These are phyloP conservation scores for Sitodiplosis mosellana DNA, from an alignment of 1,140 invertebrate genomes.

Conservation along the genomic window DNA sequence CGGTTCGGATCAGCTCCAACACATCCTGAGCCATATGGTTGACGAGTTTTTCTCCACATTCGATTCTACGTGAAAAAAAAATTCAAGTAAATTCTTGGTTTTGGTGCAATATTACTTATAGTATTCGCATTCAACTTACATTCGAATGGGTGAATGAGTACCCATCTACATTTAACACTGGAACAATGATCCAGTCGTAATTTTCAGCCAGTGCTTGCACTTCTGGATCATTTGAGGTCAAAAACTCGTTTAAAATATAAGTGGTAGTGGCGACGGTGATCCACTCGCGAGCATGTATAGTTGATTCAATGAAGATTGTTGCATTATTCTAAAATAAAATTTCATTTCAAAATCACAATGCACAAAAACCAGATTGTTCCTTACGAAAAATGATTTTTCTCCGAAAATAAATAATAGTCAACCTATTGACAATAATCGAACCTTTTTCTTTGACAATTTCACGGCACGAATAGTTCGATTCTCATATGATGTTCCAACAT, in stretches of 20 bases:
- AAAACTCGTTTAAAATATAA: slow-evolving; percentile 30
- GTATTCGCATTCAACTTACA: slow-evolving; percentile 16
- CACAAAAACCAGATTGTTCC: not conserved
- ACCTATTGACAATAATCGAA: slow-evolving; percentile 12
- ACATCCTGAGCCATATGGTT: slow-evolving; percentile 24
- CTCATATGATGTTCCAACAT: slow-evolving; percentile 38
- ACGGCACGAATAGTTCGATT: slow-evolving; percentile 35
- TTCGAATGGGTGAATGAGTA: slow-evolving; percentile 37
- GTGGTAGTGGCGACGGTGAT: slow-evolving; percentile 34
- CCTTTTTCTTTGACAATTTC: slow-evolving; percentile 32
- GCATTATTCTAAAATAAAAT: slow-evolving; percentile 22
- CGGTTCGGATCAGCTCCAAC: slow-evolving; percentile 47
- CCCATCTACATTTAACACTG: slow-evolving; percentile 52
- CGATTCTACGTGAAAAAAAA: slow-evolving; percentile 19
- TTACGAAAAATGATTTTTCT: slow-evolving; percentile 1
- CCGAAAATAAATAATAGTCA: not conserved
- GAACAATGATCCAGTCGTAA: slow-evolving; percentile 45
- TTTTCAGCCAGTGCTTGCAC: slow-evolving; percentile 21
- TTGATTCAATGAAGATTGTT: slow-evolving; percentile 32
- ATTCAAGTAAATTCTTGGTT: no score
- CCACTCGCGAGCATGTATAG: slow-evolving; percentile 35
- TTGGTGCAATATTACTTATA: not conserved
- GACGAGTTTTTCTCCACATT: slow-evolving; percentile 31
- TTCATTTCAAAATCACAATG: not conserved
- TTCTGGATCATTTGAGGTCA: slow-evolving; percentile 16